Base-by-base conservation (phyloP, 2,888 invertebrate genomes). In the Stegana nigrithorax region DNA sequence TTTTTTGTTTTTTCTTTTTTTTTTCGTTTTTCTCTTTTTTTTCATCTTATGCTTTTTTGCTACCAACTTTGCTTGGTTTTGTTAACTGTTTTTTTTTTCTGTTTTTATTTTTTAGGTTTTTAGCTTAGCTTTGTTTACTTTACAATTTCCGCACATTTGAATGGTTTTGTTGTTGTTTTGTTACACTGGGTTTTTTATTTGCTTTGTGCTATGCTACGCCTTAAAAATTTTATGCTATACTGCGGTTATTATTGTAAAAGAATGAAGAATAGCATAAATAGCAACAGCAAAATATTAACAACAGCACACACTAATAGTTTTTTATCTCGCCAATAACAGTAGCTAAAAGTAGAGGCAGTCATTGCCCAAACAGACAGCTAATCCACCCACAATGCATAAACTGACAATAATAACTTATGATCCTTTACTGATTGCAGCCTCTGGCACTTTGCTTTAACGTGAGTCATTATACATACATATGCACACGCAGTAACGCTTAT, bases 131-230 rank as follows among this genome's bases (percentile, higher is more conserved):
- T 25, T 58, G 57, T 32, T 62, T 62, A 58, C 62, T 42, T 51
- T 26, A 57, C 62, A 36, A 62, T 62, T 62, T 62, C 58, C 62
- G 53, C 60, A 53, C 60, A 53, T 51, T 60, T 45, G 39, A 39
- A 39, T 39, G 39, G 5, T 39, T 56, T 23, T 36, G 10, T 44
- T 60, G 32, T 50, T 59, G 32, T 59, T 59, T 32, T 32, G 36
- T 51, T 59, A 19, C 29, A 19, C 32, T 56, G n/a, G n/a, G n/a
- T n/a, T n/a, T 1, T 58, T 14, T 45, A 44, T 44, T 42, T 42
- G 7, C 21, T 17, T 12, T 36, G 19, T 36, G 14, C 17, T 32
- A 57, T 17, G 23, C 17, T 32, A 57, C 26, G 23, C 39, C 56
- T 26, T 39, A 57, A 57, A 29, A 55, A 29, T n/a, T n/a, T n/a